Evolutionary conservation across 2,113 vertebrate species (phyloP).

Genomic region (Ceratotherium simum): DNA sequence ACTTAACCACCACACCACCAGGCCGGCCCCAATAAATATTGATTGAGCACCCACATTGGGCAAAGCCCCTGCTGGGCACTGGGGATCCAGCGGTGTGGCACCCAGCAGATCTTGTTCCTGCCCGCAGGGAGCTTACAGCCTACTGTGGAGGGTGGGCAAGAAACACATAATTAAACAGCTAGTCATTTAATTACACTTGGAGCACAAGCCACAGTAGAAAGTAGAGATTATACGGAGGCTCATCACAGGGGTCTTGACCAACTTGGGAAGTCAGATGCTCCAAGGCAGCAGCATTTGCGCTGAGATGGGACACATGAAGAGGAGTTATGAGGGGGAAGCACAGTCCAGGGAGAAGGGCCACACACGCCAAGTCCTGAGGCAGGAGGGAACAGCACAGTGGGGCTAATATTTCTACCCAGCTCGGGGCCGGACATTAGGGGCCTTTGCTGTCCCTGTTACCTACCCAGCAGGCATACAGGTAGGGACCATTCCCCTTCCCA

Average conservation of each 20-base stretch:
- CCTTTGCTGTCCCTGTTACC: not conserved
- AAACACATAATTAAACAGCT: not conserved
- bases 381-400: not conserved
- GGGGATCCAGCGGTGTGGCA: not conserved
- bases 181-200: not conserved
- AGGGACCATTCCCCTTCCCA: not conserved
- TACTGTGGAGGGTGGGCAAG: not conserved
- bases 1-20: too few species aligned
- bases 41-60: not conserved
- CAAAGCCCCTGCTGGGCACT: not conserved
- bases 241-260: not conserved
- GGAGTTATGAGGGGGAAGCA: not conserved
- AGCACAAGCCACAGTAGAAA: not conserved
- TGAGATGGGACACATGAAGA: not conserved
- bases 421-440: not conserved
- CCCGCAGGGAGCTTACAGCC: not conserved
- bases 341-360: not conserved
- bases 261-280: not conserved
- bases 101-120: not conserved
- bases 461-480: not conserved
- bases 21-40: not conserved
- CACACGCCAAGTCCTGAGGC: not conserved
- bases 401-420: not conserved
- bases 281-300: not conserved
- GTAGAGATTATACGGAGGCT: not conserved